A percentile compares a stretch with the other conserved stretches of the same genome.
These are phyloP conservation scores for Gymnosoma rotundatum DNA, from an alignment of 2,888 invertebrate species.

Conservation along the genomic window DNA sequence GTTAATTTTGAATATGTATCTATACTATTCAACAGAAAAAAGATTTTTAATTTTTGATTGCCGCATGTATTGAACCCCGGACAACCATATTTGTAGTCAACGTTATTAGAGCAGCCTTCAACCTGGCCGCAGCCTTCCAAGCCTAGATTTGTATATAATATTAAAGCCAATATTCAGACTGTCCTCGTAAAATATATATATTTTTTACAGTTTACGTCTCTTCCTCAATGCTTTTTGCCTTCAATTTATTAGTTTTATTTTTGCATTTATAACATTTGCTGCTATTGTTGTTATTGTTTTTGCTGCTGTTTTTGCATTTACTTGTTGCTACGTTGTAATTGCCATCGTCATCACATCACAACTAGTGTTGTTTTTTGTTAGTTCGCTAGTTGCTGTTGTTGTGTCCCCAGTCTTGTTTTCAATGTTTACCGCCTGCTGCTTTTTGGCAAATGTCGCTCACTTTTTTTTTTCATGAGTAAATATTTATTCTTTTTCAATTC, in stretches of 20 bases:
- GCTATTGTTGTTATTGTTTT: too few relatives aligned
- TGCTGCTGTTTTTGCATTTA: too few relatives aligned
- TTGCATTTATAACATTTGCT: too few relatives aligned
- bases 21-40: too few relatives aligned
- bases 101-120: too few relatives aligned
- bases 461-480: slow-evolving; percentile 31
- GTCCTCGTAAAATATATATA: not conserved
- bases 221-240: not conserved
- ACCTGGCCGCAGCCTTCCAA: too few relatives aligned
- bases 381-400: slow-evolving; percentile 32
- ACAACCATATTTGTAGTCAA: too few relatives aligned
- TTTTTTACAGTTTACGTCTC: slow-evolving; percentile 18
- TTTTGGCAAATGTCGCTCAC: slow-evolving; percentile 66
- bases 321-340: slow-evolving; percentile 65
- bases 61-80: too few relatives aligned
- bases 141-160: too few relatives aligned
- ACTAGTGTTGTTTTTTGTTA: slow-evolving; percentile 51
- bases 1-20: too few relatives aligned
- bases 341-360: slow-evolving; percentile 66
- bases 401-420: slow-evolving; percentile 65
- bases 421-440: slow-evolving; percentile 64
- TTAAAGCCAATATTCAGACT: not conserved
- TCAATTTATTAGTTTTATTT: not conserved
- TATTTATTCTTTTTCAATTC: slow-evolving; percentile 3
- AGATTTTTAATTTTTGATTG: too few relatives aligned